A percentile compares a stretch with the other conserved stretches of the same genome.
Conservation (phyloP, 2,888 invertebrate species). For the Diarsia rubi region DNA sequence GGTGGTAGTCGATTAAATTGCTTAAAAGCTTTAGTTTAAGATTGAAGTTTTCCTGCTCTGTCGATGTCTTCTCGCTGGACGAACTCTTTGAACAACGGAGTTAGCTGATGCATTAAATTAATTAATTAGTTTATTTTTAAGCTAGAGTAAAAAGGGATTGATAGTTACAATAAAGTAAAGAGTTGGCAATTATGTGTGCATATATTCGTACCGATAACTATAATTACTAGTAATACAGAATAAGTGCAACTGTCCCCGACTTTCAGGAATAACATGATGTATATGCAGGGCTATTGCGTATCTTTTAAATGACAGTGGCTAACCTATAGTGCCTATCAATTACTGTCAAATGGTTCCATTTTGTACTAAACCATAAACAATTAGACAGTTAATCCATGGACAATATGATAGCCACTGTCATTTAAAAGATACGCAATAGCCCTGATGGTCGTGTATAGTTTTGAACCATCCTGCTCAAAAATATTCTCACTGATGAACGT, state of each 20-base stretch:
- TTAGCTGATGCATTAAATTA: background rate
- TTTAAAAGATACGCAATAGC: no score
- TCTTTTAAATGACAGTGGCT: no score
- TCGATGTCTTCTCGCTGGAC: background rate
- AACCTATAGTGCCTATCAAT: no score
- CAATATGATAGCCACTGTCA: no score
- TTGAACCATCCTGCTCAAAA: background rate
- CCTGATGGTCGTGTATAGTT: no score
- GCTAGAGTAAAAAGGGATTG: background rate
- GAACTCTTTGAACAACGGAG: constrained; percentile 1
- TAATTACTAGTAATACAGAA: background rate
- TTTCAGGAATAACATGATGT: background rate
- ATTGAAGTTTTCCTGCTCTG: background rate
- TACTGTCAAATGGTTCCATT: no score
- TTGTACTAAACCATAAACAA: no score
- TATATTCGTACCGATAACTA: background rate
- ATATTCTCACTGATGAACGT: no score
- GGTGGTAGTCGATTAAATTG: background rate
- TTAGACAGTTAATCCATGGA: no score
- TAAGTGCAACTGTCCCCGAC: background rate
- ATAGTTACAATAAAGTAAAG: background rate
- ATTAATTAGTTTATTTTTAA: constrained; percentile 7
- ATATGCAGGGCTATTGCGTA: no score
- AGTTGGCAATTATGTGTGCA: background rate
- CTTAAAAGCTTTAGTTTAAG: constrained; percentile 8